Percentiles rank a stretch among this genome's conserved stretches.
These are phyloP conservation scores for Rhizoglyphus robini DNA, from an alignment of 1,140 invertebrate species.

Conservation along the genomic window DNA sequence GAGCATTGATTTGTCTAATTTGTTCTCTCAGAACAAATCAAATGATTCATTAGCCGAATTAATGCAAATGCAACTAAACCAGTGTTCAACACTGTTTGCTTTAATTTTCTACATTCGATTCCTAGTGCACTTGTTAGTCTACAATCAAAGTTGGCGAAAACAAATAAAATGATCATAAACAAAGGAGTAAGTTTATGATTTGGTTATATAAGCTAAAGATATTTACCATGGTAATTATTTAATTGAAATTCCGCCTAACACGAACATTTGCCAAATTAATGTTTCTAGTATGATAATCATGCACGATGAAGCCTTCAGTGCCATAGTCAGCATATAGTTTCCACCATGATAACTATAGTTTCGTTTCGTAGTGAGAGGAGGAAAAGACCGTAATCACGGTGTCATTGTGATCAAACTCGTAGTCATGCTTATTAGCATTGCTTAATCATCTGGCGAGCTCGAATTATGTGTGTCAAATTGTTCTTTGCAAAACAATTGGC, in stretches of 20 bases:
- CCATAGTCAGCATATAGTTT: slow-evolving; percentile 41
- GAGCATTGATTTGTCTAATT: too few species aligned
- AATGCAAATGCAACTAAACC: too few species aligned
- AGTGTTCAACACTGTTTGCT: too few species aligned
- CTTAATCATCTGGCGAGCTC: slow-evolving; percentile 54
- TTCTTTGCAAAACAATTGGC: slow-evolving; percentile 48
- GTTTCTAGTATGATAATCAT: neutral
- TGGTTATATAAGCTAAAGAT: neutral
- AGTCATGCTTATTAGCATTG: too few species aligned
- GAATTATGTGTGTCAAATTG: slow-evolving; percentile 48
- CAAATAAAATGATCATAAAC: too few species aligned
- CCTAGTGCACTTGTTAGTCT: too few species aligned
- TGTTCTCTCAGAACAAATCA: too few species aligned
- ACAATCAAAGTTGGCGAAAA: neutral
- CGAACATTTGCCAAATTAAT: neutral
- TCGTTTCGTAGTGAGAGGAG: slow-evolving; percentile 51
- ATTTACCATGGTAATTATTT: neutral
- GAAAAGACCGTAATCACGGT: slow-evolving; percentile 51
- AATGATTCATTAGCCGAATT: too few species aligned
- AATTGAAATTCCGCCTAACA: too few species aligned
- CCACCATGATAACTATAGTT: slow-evolving; percentile 47
- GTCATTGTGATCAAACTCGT: slow-evolving; percentile 41
- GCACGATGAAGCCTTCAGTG: slow-evolving; percentile 32
- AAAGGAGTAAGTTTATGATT: neutral
- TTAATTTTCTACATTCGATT: too few species aligned